Evolutionary conservation across 2,888 invertebrate genomes (phyloP), one percentile per base, ranked within the genome.

Genomic region (Cosmopolites sordidus): DNA sequence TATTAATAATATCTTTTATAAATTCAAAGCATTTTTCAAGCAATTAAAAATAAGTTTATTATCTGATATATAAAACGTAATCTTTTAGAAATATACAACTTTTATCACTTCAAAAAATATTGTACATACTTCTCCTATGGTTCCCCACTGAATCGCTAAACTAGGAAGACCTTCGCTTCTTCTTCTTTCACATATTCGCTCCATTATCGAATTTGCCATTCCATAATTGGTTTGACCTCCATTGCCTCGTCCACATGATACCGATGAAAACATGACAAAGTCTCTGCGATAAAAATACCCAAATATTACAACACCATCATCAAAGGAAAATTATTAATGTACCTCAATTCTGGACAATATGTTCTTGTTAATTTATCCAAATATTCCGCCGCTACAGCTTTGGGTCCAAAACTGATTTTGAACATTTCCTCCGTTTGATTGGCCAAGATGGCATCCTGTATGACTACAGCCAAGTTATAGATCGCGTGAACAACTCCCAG

Each of bases 201-300:
- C 92, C 91, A 93, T 91, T 3, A 88, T 81, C 0, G 92, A 92
- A 76, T 94, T 95, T 39, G 92, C 86, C 78, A 89, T 86, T 15
- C 92, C 94, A 70, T 94, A 95, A 75, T 92, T 92, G 16, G 88
- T 84, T 76, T 95, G 95, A 0, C 93, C 94, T 3, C 87, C 85
- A 73, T 95, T 94, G 62, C 95, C 95, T 15, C 92, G 82, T n/a
- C 94, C 94, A 69, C 93, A 92, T 0, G 90, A 87, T 3, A 94
- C 89, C 14, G 93, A 93, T 0, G 94, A 95, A 76, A 94, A 96
- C 16, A 90, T 83, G 0, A 95, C 92, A 71, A 95, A 95, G 75
- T 87, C 81, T 65, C 83, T 79, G 37, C 6, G 4, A 39, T 16
- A 38, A 3, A 42, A 33, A 22, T 3, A 5, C 3, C 22, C 8